Base-by-base conservation (phyloP, 2,888 invertebrate genomes). In the Agriopis leucophaearia region DNA sequence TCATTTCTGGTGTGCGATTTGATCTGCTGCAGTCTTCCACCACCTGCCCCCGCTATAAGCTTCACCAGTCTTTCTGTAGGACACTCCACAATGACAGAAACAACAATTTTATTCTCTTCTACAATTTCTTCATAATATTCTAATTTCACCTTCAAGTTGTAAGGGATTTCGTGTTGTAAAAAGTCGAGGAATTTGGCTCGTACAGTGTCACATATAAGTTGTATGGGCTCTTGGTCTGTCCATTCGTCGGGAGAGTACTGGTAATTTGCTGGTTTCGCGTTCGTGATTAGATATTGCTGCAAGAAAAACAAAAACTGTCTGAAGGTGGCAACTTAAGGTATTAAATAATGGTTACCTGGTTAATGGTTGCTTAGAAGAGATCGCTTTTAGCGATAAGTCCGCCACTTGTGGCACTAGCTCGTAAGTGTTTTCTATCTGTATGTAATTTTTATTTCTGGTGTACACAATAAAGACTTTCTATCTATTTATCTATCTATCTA, bases 151-250 rank as follows among this genome's bases (percentile, higher is more conserved):
- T 94, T 91, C 5, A 99, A 83, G 48, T 88, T 94, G 82, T 99
- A 99, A 0, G 99, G 99, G 51, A 99, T 95, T 92, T 99, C 98
- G 75, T 97, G 95, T 0, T 96, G 96, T 51, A 99, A 89, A 81
- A 96, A 95, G 82, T 99, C 97, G 68, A 99, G 87, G 48, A 99
- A 94, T 76, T 97, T 97, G 1, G 98, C 97, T 78, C 97, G 95
- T 0, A 99, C 96, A 64, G 97, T 96, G 75, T 96, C 95, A 59
- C 95, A 91, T 68, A 97, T 96, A 35, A 99, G 86, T 8, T 94
- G 90, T 78, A 96, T 95, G 0, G 96, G 95, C 15, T 94, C 89
- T 81, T 97, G 96, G 86, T 98, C 97, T 0, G 98, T 97, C 85
- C 97, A 96, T 16, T 95, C 86, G 45, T 95, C 92, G 13, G 95